A percentile compares a stretch with the other conserved stretches of the same genome.
These are phyloP conservation scores for Microctonus hyperodae DNA, from an alignment of 2,888 invertebrate genomes.

Conservation along the genomic window DNA sequence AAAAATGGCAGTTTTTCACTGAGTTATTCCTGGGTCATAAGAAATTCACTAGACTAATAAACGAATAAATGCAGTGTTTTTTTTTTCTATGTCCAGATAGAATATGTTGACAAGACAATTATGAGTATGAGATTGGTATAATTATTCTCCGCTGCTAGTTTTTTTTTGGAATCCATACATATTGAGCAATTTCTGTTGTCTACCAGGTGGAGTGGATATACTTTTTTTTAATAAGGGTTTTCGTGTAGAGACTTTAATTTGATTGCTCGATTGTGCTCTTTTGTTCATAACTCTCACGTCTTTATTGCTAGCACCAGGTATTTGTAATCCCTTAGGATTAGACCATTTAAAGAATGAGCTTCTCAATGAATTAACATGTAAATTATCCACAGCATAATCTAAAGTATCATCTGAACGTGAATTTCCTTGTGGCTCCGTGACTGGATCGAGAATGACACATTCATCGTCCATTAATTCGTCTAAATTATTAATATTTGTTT, in stretches of 20 bases:
- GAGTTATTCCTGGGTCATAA: background rate
- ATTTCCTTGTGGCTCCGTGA: background rate
- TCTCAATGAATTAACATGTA: conserved; percentile 12
- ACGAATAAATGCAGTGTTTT: background rate
- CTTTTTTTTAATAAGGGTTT: conserved; percentile 51
- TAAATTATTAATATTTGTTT: conserved; percentile 8
- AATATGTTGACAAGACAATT: background rate
- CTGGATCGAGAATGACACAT: conserved; percentile 17
- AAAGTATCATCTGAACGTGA: conserved; percentile 28
- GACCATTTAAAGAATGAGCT: conserved; percentile 40
- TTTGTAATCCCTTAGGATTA: conserved; percentile 36
- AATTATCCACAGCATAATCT: conserved; percentile 24
- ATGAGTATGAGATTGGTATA: background rate
- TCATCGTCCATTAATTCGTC: conserved; percentile 19
- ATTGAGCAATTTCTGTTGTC: conserved; percentile 70
- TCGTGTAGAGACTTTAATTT: background rate
- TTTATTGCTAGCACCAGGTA: background rate
- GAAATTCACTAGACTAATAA: background rate
- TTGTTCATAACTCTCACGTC: conserved; percentile 3
- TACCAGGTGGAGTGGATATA: conserved; percentile 53
- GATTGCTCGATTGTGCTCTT: conserved; percentile 17
- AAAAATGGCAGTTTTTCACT: background rate
- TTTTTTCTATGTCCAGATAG: conserved; percentile 1
- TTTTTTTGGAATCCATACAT: conserved; percentile 74
- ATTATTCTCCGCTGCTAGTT: conserved; percentile 52